phyloP scores from a whole-genome alignment of 2,888 invertebrate species.

The Phlogophora meticulosa region DNA sequence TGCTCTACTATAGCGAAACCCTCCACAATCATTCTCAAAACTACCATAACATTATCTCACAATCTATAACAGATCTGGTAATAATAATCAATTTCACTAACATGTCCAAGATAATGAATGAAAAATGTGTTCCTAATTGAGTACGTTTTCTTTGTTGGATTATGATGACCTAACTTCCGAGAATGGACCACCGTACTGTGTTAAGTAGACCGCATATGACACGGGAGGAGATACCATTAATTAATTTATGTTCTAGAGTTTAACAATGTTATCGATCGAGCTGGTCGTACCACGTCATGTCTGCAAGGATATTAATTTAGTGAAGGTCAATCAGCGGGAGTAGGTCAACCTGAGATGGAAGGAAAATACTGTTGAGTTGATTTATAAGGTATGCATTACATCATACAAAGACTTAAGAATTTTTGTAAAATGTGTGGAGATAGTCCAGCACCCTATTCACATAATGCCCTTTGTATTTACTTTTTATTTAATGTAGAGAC shows the following conservation, averaged over 20 bases:
- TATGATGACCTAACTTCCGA: slow-evolving; percentile 50
- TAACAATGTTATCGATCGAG: slow-evolving; percentile 66
- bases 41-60: too few species aligned
- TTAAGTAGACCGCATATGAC: slow-evolving; percentile 58
- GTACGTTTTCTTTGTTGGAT: slow-evolving; percentile 47
- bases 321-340: slow-evolving; percentile 48
- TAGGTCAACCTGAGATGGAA: slow-evolving; percentile 42
- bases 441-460: background rate
- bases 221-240: slow-evolving; percentile 57
- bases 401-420: too few species aligned
- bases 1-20: too few species aligned
- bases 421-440: background rate
- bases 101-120: slow-evolving; percentile 31
- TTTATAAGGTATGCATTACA: background rate
- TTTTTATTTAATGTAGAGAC: too few species aligned
- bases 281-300: slow-evolving; percentile 48
- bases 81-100: background rate
- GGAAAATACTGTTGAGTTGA: slow-evolving; percentile 3
- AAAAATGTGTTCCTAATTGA: slow-evolving; percentile 38
- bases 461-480: too few species aligned
- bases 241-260: slow-evolving; percentile 63
- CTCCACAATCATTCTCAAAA: too few species aligned
- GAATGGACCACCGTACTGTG: slow-evolving; percentile 38
- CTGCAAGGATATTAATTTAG: slow-evolving; percentile 56
- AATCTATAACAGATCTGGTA: too few species aligned